These are phyloP conservation scores for Kryptolebias ocellatus DNA, from an alignment of 2,797 vertebrate genomes.

Conservation along the genomic window DNA sequence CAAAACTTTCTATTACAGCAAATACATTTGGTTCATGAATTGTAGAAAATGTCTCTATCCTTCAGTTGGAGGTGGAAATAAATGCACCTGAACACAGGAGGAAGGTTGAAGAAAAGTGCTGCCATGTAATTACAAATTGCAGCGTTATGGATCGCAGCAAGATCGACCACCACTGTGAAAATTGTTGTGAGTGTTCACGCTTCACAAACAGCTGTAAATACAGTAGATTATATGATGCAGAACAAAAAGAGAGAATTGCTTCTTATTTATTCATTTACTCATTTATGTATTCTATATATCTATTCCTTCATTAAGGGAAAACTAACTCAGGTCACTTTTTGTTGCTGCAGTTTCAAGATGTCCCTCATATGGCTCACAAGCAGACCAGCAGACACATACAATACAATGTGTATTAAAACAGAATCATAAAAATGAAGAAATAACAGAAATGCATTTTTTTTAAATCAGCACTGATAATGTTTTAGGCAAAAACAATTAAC, in stretches of 20 bases:
- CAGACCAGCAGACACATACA: too few relatives aligned
- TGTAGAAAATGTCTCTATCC: conserved; percentile 2
- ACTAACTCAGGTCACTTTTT: background rate
- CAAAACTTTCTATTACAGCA: background rate
- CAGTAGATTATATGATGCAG: conserved; percentile 9
- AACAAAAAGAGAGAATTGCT: conserved; percentile 25
- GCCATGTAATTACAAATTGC: conserved; percentile 38
- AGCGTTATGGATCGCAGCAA: conserved; percentile 19
- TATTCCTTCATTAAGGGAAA: background rate
- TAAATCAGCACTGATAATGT: too few relatives aligned
- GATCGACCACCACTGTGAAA: conserved; percentile 21
- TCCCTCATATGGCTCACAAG: background rate
- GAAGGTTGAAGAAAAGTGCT: conserved; percentile 16
- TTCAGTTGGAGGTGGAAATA: conserved; percentile 2
- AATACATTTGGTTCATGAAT: background rate
- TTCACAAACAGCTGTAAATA: conserved; percentile 22
- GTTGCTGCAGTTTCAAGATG: background rate
- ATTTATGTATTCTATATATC: background rate
- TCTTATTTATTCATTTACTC: background rate
- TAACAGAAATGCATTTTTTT: too few relatives aligned
- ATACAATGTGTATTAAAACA: too few relatives aligned
- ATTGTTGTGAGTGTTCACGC: conserved; percentile 22
- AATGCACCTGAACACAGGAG: conserved; percentile 8
- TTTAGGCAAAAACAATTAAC: too few relatives aligned
- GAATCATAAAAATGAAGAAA: too few relatives aligned